Conservation (phyloP, 1,140 invertebrate genomes). For the Cataglyphis hispanica region DNA sequence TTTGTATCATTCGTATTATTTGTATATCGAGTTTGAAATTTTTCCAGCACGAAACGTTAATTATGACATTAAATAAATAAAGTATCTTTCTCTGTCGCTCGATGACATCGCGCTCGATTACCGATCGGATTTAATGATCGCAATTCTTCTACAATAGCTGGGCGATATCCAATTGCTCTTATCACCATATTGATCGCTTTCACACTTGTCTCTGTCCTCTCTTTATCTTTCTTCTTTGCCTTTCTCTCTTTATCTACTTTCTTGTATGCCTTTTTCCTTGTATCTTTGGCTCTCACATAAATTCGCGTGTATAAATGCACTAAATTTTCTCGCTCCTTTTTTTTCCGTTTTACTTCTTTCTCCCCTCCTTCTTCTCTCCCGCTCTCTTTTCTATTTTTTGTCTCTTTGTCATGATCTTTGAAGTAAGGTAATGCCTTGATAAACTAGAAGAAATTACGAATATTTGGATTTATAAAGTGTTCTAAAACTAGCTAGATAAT, state of each 20-base stretch:
- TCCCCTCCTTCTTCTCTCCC: background rate
- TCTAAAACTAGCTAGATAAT: background rate
- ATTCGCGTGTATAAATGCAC: conserved; percentile 7
- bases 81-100: background rate
- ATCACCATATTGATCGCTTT: conserved; percentile 54
- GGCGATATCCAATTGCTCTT: conserved; percentile 20
- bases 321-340: background rate
- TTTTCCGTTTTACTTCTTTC: too few species aligned
- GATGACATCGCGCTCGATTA: background rate
- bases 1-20: background rate
- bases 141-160: conserved; percentile 14
- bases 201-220: conserved; percentile 38
- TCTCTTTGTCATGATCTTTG: background rate
- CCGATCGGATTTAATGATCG: background rate
- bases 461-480: background rate
- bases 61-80: conserved; percentile 1
- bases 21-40: background rate
- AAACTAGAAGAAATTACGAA: conserved; percentile 37
- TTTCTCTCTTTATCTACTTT: conserved; percentile 56
- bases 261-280: too few species aligned
- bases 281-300: conserved; percentile 30
- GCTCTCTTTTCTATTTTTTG: conserved; percentile 27
- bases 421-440: conserved; percentile 57
- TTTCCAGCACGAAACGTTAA: background rate
- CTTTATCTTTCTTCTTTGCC: conserved; percentile 46